Percentiles rank a stretch among this genome's conserved stretches.
Conservation (phyloP, 1,140 invertebrate species). For the Ips typographus region DNA sequence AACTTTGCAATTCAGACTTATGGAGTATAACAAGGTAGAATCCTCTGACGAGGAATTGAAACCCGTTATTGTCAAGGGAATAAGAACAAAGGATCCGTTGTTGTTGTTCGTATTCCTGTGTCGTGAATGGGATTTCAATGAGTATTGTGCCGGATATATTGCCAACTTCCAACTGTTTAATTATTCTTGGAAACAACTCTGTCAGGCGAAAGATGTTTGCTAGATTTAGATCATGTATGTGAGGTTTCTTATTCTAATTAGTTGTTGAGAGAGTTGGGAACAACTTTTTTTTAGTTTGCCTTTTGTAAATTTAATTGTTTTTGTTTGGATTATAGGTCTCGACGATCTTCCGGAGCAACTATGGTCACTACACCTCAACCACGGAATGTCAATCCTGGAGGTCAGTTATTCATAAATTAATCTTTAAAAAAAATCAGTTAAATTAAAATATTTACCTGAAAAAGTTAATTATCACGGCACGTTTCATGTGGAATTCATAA, state of each 20-base stretch:
- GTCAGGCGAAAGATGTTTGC: too few species aligned
- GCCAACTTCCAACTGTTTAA: background rate
- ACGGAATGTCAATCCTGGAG: conserved; percentile 71
- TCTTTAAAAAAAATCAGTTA: background rate
- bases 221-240: too few species aligned
- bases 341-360: conserved; percentile 72
- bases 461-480: too few species aligned
- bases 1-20: conserved; percentile 1
- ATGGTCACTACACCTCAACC: conserved; percentile 69
- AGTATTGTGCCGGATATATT: conserved; percentile 4
- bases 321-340: conserved; percentile 59
- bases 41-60: background rate
- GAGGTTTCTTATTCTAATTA: too few species aligned
- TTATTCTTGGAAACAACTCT: too few species aligned
- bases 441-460: too few species aligned
- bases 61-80: conserved; percentile 7
- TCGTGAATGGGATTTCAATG: conserved; percentile 19
- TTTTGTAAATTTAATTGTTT: background rate
- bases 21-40: conserved; percentile 8
- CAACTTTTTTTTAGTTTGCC: too few species aligned
- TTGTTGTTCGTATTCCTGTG: conserved; percentile 12
- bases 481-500: too few species aligned
- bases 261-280: too few species aligned
- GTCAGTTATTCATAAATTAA: conserved; percentile 53
- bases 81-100: background rate